Base-by-base conservation (phyloP, 2,888 invertebrate genomes). In the Drosophila rellima region DNA sequence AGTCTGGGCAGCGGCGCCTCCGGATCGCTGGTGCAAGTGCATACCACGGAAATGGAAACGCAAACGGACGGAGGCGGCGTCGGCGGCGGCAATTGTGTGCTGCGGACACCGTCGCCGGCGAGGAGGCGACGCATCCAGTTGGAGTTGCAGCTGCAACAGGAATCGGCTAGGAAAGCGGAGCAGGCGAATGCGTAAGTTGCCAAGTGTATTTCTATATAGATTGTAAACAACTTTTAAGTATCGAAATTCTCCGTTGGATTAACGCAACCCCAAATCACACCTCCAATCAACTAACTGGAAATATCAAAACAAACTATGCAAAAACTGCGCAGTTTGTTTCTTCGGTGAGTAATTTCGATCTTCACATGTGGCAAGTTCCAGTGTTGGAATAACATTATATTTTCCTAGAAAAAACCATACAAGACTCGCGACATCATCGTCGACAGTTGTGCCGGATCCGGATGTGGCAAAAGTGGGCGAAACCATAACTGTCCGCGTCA, bases 311-410 rank as follows among this genome's bases (percentile, higher is more conserved):
- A 64, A 85, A 87, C 81, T 78, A 91, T 92, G 91, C 90, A 91
- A 80, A 92, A 91, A 87, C 66, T 92, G 73, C 83, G 89, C 78
- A 90, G 90, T 70, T 80, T 92, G 77, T 92, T 92, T 82, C 78
- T 87, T 20, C 91, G 82, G 91, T 91, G 55, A 62, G 81, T 56
- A 31, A n/a, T 35, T 13, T 33, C 2, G 0, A 13, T 1, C 5
- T 33, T n/a, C 0, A n/a, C n/a, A n/a, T n/a, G n/a, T n/a, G n/a
- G n/a, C n/a, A 13, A 15, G 23, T 20, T 33, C 23, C 17, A 26
- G 26, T 2, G 7, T 2, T 18, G 0, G 13, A 10, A 8, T 8
- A 10, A 23, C 13, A 1, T 3, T 0, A 10, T 20, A 1, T 15
- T 33, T 50, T 42, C 10, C 13, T 47, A 90, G 90, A 68, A 89